Percentiles rank a stretch among this genome's conserved stretches.
These are phyloP conservation scores for Charaxes varanes DNA, from an alignment of 1,140 invertebrate genomes.

Conservation along the genomic window DNA sequence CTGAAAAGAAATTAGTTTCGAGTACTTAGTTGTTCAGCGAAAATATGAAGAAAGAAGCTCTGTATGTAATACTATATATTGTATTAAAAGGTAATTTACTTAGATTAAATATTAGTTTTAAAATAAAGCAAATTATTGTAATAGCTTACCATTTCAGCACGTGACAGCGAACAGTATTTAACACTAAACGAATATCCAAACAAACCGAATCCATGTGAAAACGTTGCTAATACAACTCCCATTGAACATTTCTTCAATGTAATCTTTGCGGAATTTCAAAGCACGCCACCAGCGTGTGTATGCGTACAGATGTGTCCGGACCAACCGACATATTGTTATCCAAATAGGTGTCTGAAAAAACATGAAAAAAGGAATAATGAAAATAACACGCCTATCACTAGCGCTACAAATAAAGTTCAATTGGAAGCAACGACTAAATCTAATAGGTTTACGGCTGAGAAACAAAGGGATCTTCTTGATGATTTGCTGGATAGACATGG, in stretches of 20 bases:
- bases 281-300: conserved; percentile 38
- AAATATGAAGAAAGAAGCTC: background rate
- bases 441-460: conserved; percentile 32
- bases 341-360: conserved; percentile 49
- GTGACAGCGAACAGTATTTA: conserved; percentile 9
- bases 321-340: conserved; percentile 54
- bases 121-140: too few relatives aligned
- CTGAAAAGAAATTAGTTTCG: background rate
- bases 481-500: conserved; percentile 15
- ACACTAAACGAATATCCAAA: conserved; percentile 6
- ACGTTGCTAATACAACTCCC: conserved; percentile 17
- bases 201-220: conserved; percentile 17
- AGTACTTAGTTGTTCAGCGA: background rate
- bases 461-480: conserved; percentile 11
- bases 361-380: conserved; percentile 19
- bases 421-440: conserved; percentile 24
- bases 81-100: conserved; percentile 1
- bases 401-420: conserved; percentile 18
- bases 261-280: conserved; percentile 51
- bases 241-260: conserved; percentile 57
- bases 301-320: conserved; percentile 55
- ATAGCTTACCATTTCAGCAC: conserved; percentile 4
- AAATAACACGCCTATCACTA: background rate
- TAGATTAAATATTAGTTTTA: background rate
- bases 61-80: background rate